phyloP scores from a whole-genome alignment of 1,140 invertebrate genomes.

The Anastrepha obliqua region DNA sequence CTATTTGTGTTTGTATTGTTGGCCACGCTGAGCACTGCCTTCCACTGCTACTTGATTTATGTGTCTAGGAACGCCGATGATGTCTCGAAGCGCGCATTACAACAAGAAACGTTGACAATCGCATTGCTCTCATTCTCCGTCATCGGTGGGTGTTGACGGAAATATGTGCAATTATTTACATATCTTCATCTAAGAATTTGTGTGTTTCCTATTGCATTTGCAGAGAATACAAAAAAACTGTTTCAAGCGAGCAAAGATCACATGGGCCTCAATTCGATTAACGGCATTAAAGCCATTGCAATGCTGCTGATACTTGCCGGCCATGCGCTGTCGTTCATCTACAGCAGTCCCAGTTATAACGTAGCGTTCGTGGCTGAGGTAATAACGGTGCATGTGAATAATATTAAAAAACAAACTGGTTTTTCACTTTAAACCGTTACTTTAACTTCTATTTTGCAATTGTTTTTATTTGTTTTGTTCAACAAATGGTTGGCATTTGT shows the following conservation, averaged over 20 bases:
- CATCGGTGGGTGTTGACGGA: constrained; percentile 64
- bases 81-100: constrained; percentile 34
- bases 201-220: constrained; percentile 64
- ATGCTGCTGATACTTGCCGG: constrained; percentile 81
- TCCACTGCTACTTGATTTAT: constrained; percentile 57
- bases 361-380: constrained; percentile 78
- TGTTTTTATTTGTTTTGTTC: constrained; percentile 18
- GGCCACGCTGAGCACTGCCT: constrained; percentile 59
- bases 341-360: constrained; percentile 80
- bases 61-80: constrained; percentile 43
- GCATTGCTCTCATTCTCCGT: constrained; percentile 61
- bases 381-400: constrained; percentile 36
- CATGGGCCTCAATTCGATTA: constrained; percentile 79
- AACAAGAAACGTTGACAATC: constrained; percentile 57
- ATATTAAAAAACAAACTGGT: background rate
- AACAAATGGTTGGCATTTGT: background rate
- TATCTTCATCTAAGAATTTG: constrained; percentile 78
- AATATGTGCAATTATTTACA: constrained; percentile 60
- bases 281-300: constrained; percentile 80
- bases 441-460: constrained; percentile 16
- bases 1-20: constrained; percentile 66
- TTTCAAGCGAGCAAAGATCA: constrained; percentile 75
- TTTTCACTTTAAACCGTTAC: background rate
- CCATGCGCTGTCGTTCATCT: constrained; percentile 79
- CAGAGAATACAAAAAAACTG: constrained; percentile 78